Percentiles rank a stretch among this genome's conserved stretches.
Evolutionary conservation across 2,797 vertebrate genomes (phyloP).

Genomic region (Miichthys miiuy): DNA sequence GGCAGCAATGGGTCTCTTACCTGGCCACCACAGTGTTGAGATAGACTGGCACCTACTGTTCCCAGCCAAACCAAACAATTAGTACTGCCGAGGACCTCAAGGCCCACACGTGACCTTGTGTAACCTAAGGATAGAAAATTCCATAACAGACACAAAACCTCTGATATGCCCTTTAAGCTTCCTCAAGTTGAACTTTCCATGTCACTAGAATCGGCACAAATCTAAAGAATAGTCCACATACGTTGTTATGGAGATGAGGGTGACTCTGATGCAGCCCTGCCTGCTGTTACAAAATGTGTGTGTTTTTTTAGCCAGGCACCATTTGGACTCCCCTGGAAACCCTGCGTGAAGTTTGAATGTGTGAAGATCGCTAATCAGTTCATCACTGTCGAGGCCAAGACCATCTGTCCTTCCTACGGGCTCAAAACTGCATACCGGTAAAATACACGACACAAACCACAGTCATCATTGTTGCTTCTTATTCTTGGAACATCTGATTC

Average conservation of each 20-base stretch:
- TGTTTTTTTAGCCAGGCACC: slow-evolving; percentile 78
- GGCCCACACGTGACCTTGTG: too few relatives aligned
- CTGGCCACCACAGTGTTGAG: too few relatives aligned
- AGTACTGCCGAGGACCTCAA: too few relatives aligned
- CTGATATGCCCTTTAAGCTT: too few relatives aligned
- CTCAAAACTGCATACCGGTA: slow-evolving; percentile 84
- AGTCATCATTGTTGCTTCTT: too few relatives aligned
- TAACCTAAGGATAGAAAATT: too few relatives aligned
- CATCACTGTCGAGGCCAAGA: slow-evolving; percentile 75
- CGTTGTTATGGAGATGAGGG: background rate
- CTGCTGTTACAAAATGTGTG: background rate
- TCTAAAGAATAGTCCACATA: too few relatives aligned
- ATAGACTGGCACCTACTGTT: too few relatives aligned
- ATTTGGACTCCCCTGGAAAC: slow-evolving; percentile 76
- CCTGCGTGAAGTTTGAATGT: slow-evolving; percentile 84
- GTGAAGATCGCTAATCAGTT: slow-evolving; percentile 72
- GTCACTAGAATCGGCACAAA: background rate
- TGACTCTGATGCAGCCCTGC: background rate
- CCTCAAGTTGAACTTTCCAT: too few relatives aligned
- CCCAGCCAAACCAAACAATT: too few relatives aligned
- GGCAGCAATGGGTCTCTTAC: too few relatives aligned
- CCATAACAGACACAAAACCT: too few relatives aligned
- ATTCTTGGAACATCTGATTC: background rate
- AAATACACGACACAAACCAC: slow-evolving; percentile 9
- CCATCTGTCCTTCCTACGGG: slow-evolving; percentile 77